Conservation (phyloP, 2,888 invertebrate species). For the Andrena chrysosceles region DNA sequence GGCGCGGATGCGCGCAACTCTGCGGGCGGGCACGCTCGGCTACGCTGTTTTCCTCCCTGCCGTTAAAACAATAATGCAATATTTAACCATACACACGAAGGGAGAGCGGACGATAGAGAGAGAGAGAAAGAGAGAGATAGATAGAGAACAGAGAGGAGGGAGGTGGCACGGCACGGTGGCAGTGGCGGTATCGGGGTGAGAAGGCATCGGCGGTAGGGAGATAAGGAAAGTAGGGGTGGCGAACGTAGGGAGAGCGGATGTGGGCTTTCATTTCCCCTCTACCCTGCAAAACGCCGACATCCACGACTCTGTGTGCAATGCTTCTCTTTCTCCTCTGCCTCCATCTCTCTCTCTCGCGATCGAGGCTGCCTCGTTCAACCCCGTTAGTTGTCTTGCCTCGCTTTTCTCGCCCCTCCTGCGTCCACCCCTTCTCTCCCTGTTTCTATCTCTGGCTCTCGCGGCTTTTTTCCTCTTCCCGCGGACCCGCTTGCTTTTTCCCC, state of each 20-base stretch:
- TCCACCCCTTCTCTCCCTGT: conserved; percentile 38
- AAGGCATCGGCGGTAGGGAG: conserved; percentile 74
- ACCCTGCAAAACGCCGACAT: conserved; percentile 49
- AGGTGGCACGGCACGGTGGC: conserved; percentile 47
- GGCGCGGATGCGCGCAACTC: conserved; percentile 76
- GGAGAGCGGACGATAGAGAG: conserved; percentile 27
- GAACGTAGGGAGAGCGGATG: conserved; percentile 64
- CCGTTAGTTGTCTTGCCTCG: conserved; percentile 70
- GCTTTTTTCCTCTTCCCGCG: conserved; percentile 26
- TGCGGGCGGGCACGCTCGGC: conserved; percentile 74
- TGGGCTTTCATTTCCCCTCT: conserved; percentile 56
- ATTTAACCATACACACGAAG: conserved; percentile 82
- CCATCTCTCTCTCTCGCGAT: conserved; percentile 45
- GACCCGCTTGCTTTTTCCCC: conserved; percentile 57
- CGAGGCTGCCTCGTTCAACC: conserved; percentile 62
- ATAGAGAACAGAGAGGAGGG: conserved; percentile 49
- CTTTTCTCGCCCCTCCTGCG: conserved; percentile 39
- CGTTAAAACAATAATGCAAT: conserved; percentile 85
- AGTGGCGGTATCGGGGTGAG: conserved; percentile 70
- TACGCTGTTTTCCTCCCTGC: conserved; percentile 81
- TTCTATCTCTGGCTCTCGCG: conserved; percentile 49
- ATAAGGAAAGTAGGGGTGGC: conserved; percentile 73
- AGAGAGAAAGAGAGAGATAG: conserved; percentile 41
- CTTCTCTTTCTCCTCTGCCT: conserved; percentile 4
- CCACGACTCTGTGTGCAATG: conserved; percentile 5